Evolutionary conservation across 2,888 invertebrate species (phyloP), one percentile per base, ranked within the genome.

Genomic region (Coenonympha arcania): DNA sequence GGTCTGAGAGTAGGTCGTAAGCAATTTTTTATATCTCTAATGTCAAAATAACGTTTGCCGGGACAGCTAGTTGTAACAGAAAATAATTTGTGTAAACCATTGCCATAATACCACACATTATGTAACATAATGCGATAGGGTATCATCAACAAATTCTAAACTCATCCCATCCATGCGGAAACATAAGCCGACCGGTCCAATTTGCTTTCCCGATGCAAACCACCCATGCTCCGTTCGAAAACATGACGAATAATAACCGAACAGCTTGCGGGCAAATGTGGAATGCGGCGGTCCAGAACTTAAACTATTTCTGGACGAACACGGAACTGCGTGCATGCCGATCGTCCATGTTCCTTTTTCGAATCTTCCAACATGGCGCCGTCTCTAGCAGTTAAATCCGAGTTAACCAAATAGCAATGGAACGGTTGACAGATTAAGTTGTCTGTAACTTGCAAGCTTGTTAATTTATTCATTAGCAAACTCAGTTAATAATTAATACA

Each of bases 231-330:
- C 6, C 51, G 58, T 61, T 65, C 57, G 57, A 63, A 65, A 65
- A 63, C 59, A 59, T 60, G 18, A 44, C 65, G 64, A 54, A 64
- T 67, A 54, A 64, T 67, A 70, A 69, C 65, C 69, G 71, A 67
- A 73, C 69, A 67, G 66, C 60, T 61, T 59, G 60, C 60, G 54
- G 55, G 56, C 61, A 55, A 62, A 61, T 59, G 55, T 62, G 76
- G 78, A 74, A 76, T 76, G 76, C 72, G 68, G 64, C 67, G 66
- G 66, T 70, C 68, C 65, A 65, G 61, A 62, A 61, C 76, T 36
- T 77, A 79, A 62, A 62, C 77, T 79, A 79, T 79, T 79, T 75
- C 70, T 66, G 79, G 74, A 72, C 59, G 68, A 68, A 76, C 69
- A 69, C 71, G 76, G 77, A 77, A 77, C 72, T 65, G 52, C 46